Evolutionary conservation across 2,888 invertebrate species (phyloP), one percentile per base, ranked within the genome.

Genomic region (Cremastinae sp.): DNA sequence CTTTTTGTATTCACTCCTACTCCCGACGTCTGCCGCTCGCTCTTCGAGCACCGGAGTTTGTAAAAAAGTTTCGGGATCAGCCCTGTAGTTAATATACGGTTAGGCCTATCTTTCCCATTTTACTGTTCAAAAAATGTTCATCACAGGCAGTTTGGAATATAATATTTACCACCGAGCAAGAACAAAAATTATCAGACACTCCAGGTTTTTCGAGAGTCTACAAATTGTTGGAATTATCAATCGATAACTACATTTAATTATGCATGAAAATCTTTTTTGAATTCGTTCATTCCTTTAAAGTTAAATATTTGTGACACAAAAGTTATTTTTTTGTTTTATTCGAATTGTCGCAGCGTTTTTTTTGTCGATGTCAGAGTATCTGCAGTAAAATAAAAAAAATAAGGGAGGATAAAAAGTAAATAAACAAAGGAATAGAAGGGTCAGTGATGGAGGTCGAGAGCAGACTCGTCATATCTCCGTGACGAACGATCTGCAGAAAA

Each of bases 401-500:
- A 18, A 14, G 12, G 51, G 51, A 39, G 28, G 53, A 12, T 3
- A 14, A 22, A 22, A 9, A 9, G n/a, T 20, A 51, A n/a, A 22
- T 43, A 49, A 37, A 51, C 14, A 16, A 22, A 18, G 35, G n/a
- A 37, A 28, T 51, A 39, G 20, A 20, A 39, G 47, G 51, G 43
- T 56, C 45, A 51, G 45, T 16, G 37, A 51, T 55, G 20, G 18
- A 70, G 47, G 45, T 28, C 16, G 53, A 37, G 45, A n/a, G 16
- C 39, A 56, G 41, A 43, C 39, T 35, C 59, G 43, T 22, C 71
- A 61, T 75, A 75, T 75, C 74, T 78, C 51, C 75, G 78, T 84
- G 85, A 85, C 82, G 80, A 80, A 83, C 82, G 80, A 79, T 80
- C 81, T 78, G 79, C 75, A 5, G 28, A 28, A 68, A 80, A 72